Percentiles rank a stretch among this genome's conserved stretches.
Conservation (phyloP, 2,797 vertebrate genomes). For the Bovichtus diacanthus region DNA sequence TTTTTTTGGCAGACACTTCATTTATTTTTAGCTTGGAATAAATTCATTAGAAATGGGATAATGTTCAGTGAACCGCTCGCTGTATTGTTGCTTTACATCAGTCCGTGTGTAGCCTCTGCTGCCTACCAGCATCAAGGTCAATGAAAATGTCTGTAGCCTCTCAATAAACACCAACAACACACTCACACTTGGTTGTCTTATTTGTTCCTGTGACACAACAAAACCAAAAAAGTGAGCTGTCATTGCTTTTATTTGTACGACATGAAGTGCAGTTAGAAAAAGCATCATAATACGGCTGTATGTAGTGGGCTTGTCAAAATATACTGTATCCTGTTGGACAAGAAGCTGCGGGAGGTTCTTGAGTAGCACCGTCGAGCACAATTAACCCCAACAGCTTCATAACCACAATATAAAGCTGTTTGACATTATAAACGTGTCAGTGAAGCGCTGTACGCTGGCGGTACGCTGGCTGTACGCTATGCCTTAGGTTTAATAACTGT, state of each 20-base stretch:
- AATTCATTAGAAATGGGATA: conserved; percentile 9
- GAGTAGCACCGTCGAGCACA: conserved; percentile 5
- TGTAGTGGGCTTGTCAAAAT: not conserved
- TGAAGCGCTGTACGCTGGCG: not conserved
- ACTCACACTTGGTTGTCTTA: not conserved
- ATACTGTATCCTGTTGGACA: not conserved
- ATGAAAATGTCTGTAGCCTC: not conserved
- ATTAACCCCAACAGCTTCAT: conserved; percentile 1
- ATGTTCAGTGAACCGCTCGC: conserved; percentile 2
- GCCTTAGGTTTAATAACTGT: not conserved
- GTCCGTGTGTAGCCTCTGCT: not conserved
- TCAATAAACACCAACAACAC: not conserved
- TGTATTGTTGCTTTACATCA: not conserved
- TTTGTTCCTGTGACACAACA: not conserved
- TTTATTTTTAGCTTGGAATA: conserved; percentile 28
- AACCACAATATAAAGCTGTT: conserved; percentile 7
- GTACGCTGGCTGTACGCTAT: too few relatives aligned
- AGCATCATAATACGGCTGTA: not conserved
- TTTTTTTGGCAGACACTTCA: conserved; percentile 44
- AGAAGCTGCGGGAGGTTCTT: conserved; percentile 8
- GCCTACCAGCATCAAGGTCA: not conserved
- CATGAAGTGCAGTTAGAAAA: not conserved
- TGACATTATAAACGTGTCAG: conserved; percentile 1
- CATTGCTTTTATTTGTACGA: not conserved
- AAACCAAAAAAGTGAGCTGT: conserved; percentile 1